Percentiles rank a stretch among this genome's conserved stretches.
These are phyloP conservation scores for Sinodicranocentrus sp. DNA, from an alignment of 2,888 invertebrate genomes.

Conservation along the genomic window DNA sequence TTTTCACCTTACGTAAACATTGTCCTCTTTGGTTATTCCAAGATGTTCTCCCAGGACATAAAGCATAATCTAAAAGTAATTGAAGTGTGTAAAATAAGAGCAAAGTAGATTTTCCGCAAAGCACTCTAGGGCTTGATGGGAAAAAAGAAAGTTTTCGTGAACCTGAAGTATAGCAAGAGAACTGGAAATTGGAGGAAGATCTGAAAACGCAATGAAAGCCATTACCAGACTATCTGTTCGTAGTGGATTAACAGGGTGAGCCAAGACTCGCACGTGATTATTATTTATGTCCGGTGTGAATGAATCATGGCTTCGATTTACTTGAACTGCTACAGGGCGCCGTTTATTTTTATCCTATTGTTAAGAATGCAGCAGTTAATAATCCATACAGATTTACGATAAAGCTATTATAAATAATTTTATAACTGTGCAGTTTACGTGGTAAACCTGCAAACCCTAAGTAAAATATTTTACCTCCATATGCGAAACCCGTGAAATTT, in stretches of 20 bases:
- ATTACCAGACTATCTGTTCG: not conserved
- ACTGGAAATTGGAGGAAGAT: constrained; percentile 36
- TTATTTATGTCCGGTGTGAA: constrained; percentile 28
- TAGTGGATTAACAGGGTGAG: constrained; percentile 8
- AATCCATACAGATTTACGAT: too few species aligned
- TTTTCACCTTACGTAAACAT: constrained; percentile 35
- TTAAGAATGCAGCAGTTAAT: too few species aligned
- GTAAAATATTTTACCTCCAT: too few species aligned
- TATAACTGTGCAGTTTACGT: too few species aligned
- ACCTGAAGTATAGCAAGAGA: constrained; percentile 38
- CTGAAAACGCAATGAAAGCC: not conserved
- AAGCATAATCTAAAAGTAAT: constrained; percentile 28
- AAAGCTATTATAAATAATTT: too few species aligned
- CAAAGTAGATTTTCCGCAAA: not conserved
- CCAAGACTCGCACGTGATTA: constrained; percentile 8
- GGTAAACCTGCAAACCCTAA: too few species aligned
- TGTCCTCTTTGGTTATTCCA: constrained; percentile 23
- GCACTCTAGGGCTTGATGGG: too few species aligned
- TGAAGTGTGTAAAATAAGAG: not conserved
- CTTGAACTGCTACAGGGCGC: constrained; percentile 10
- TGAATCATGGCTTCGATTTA: not conserved
- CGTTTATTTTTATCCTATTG: too few species aligned
- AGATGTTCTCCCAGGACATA: constrained; percentile 21
- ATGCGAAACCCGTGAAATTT: too few species aligned
- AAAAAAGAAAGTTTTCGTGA: not conserved